phyloP scores from a whole-genome alignment of 2,888 invertebrate genomes.

The Desoria tigrina region DNA sequence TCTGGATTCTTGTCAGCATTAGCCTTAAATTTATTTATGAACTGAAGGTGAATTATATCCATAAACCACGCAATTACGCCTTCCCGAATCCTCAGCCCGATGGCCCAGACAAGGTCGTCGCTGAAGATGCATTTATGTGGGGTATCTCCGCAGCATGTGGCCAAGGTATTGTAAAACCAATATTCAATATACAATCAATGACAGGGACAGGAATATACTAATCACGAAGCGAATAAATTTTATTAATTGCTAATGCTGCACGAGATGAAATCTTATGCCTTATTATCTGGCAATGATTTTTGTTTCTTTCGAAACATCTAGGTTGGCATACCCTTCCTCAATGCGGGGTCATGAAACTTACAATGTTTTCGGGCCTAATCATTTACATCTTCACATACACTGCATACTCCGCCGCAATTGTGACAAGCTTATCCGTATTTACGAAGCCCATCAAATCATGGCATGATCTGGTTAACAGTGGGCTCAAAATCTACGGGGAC shows the following conservation, averaged over 20 bases:
- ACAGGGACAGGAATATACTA: no score
- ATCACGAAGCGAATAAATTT: no score
- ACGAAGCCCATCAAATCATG: slow-evolving; percentile 2
- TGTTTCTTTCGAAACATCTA: background rate
- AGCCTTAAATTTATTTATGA: background rate
- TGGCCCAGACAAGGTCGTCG: background rate
- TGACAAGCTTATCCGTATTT: slow-evolving; percentile 6
- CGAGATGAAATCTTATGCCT: no score
- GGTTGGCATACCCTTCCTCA: slow-evolving; percentile 13
- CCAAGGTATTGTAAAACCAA: slow-evolving; percentile 1
- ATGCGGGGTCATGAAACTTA: slow-evolving; percentile 10
- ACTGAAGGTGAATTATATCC: background rate
- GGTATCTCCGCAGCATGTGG: slow-evolving; percentile 3
- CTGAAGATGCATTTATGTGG: slow-evolving; percentile 11
- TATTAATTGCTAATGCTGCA: no score
- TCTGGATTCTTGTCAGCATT: background rate
- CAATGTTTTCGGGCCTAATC: slow-evolving; percentile 8
- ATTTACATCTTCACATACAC: slow-evolving; percentile 6
- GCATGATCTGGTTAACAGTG: slow-evolving; percentile 5
- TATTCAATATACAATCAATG: no score
- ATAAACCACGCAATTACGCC: background rate
- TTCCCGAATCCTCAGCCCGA: background rate
- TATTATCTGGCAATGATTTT: no score
- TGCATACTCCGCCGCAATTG: slow-evolving; percentile 14
- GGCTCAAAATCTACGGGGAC: slow-evolving; percentile 10